These are phyloP conservation scores for Gopherus flavomarginatus DNA, from an alignment of 2,113 vertebrate genomes.

Conservation along the genomic window DNA sequence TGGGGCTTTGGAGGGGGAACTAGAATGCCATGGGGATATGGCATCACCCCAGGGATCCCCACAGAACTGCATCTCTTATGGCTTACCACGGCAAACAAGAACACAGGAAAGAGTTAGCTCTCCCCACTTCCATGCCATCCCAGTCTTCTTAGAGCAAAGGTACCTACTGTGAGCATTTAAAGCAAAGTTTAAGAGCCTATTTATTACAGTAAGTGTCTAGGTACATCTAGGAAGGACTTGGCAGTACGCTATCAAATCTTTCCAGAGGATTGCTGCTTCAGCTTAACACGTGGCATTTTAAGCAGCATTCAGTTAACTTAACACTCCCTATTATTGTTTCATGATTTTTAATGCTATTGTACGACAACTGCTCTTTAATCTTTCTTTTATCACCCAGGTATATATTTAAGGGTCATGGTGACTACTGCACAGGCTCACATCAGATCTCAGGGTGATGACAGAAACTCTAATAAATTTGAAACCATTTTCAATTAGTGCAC, in stretches of 20 bases:
- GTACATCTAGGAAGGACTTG: slow-evolving; percentile 5
- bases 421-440: slow-evolving; percentile 9
- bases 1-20: neutral
- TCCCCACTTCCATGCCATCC: neutral
- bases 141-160: neutral
- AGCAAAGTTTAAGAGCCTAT: neutral
- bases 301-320: neutral
- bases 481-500: slow-evolving; percentile 70
- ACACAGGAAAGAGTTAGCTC: neutral
- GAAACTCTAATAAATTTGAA: slow-evolving; percentile 67
- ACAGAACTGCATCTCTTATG: neutral
- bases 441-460: slow-evolving; percentile 51
- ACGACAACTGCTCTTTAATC: neutral
- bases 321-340: neutral
- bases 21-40: slow-evolving; percentile 13
- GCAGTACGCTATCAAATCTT: slow-evolving; percentile 10
- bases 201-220: neutral
- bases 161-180: neutral
- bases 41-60: neutral
- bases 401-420: slow-evolving; percentile 11
- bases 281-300: neutral
- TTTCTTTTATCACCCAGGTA: slow-evolving; percentile 42
- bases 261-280: neutral
- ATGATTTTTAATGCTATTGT: neutral
- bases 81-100: neutral